phyloP scores from a whole-genome alignment of 2,888 invertebrate genomes.

The Chymomyza fuscimana region DNA sequence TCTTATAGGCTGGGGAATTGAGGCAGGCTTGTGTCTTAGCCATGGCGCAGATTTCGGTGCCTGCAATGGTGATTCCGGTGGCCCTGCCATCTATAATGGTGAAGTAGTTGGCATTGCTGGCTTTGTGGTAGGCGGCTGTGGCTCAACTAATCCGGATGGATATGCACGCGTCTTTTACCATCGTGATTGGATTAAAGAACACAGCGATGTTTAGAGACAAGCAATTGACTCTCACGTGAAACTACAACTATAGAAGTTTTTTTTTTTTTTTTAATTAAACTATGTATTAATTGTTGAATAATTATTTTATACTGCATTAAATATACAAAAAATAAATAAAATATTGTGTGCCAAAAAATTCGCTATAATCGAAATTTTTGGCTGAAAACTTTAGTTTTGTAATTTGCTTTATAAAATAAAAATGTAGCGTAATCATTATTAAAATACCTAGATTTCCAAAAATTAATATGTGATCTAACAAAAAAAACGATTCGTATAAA shows the following conservation, averaged over 20 bases:
- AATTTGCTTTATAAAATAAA: too few relatives aligned
- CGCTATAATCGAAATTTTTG: too few relatives aligned
- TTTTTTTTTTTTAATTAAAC: not conserved
- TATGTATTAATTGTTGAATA: not conserved
- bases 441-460: too few relatives aligned
- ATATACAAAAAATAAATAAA: too few relatives aligned
- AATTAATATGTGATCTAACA: too few relatives aligned
- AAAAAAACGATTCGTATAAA: too few relatives aligned
- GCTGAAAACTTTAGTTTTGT: too few relatives aligned
- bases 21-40: slow-evolving; percentile 64
- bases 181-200: slow-evolving; percentile 63
- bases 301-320: too few relatives aligned
- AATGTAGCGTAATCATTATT: too few relatives aligned
- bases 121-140: slow-evolving; percentile 64
- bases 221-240: not conserved
- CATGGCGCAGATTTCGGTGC: slow-evolving; percentile 63
- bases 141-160: slow-evolving; percentile 70
- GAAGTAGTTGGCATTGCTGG: slow-evolving; percentile 71
- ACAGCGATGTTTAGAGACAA: slow-evolving; percentile 37
- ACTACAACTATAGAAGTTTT: not conserved
- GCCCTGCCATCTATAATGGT: slow-evolving; percentile 67
- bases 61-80: slow-evolving; percentile 76
- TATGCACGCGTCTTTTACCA: slow-evolving; percentile 69
- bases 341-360: too few relatives aligned
- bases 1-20: slow-evolving; percentile 48